phyloP scores from a whole-genome alignment of 2,888 invertebrate genomes.

The Chaetoderma sp. region DNA sequence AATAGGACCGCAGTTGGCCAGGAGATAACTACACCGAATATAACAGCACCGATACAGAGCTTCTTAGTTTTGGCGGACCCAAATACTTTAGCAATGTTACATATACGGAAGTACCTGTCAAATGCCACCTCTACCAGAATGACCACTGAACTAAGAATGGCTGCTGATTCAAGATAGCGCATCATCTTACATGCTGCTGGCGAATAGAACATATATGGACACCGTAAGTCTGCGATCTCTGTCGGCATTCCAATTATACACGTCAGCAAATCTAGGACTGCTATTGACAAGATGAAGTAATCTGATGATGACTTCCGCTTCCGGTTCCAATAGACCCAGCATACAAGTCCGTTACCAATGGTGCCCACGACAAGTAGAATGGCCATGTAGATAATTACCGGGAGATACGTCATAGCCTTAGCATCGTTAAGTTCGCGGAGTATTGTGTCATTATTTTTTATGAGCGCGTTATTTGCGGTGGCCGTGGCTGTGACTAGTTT shows the following conservation, averaged over 20 bases:
- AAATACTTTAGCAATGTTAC: conserved; percentile 53
- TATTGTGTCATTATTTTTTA: neutral
- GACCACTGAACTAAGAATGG: conserved; percentile 57
- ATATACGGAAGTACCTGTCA: conserved; percentile 56
- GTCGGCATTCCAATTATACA: conserved; percentile 61
- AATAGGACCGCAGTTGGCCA: conserved; percentile 58
- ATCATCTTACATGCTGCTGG: conserved; percentile 58
- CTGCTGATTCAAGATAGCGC: conserved; percentile 54
- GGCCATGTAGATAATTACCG: conserved; percentile 55
- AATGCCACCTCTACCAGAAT: conserved; percentile 57
- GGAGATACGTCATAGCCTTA: conserved; percentile 53
- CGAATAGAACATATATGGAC: conserved; percentile 58
- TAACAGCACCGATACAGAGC: conserved; percentile 47
- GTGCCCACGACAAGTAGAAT: conserved; percentile 51
- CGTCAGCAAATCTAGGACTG: conserved; percentile 58
- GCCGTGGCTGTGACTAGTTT: no score
- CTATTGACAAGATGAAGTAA: conserved; percentile 57
- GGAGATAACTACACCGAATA: conserved; percentile 48
- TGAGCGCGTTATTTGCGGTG: no score
- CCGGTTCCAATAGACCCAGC: conserved; percentile 53
- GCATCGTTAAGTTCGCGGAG: conserved; percentile 43
- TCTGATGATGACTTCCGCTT: conserved; percentile 52
- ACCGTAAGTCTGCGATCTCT: conserved; percentile 57
- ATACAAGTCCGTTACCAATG: conserved; percentile 54
- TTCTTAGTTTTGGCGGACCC: conserved; percentile 47